phyloP scores from a whole-genome alignment of 92 coral and sea anemone genomes.

The Porites cylindrica region DNA sequence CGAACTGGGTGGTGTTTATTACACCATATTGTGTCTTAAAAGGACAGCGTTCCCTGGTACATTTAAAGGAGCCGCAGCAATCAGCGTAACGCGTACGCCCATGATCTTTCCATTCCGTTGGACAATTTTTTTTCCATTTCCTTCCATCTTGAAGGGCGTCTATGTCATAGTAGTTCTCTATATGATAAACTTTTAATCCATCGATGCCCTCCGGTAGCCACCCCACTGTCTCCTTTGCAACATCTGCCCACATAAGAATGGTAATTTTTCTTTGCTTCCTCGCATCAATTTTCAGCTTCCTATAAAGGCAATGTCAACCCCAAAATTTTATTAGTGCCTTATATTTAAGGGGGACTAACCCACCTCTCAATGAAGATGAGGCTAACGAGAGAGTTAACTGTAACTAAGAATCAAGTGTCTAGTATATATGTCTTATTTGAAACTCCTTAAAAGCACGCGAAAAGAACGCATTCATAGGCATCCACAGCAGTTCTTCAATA shows the following conservation, averaged over 20 bases:
- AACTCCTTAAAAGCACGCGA: no score
- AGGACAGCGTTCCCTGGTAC: constrained; percentile 54
- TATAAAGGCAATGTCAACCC: no score
- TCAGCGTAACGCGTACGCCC: constrained; percentile 63
- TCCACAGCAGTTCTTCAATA: no score
- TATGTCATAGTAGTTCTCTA: background rate
- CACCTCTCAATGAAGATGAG: no score
- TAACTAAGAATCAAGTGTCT: no score
- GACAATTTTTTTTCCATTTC: constrained; percentile 63
- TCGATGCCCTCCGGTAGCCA: constrained; percentile 53
- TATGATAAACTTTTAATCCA: background rate
- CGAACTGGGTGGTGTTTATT: constrained; percentile 64
- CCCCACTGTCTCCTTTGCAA: constrained; percentile 40
- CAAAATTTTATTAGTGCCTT: background rate
- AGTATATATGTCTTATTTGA: no score
- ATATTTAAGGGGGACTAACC: no score
- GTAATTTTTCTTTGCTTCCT: constrained; percentile 44
- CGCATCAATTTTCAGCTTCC: constrained; percentile 3
- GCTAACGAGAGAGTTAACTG: no score
- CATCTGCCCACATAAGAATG: constrained; percentile 30
- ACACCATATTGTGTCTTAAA: constrained; percentile 67
- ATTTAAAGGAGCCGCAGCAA: background rate
- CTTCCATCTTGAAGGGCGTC: constrained; percentile 44
- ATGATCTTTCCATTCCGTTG: no score
- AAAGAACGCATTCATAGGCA: no score